phyloP scores from a whole-genome alignment of 2,888 invertebrate species.

The Hyalella azteca region DNA sequence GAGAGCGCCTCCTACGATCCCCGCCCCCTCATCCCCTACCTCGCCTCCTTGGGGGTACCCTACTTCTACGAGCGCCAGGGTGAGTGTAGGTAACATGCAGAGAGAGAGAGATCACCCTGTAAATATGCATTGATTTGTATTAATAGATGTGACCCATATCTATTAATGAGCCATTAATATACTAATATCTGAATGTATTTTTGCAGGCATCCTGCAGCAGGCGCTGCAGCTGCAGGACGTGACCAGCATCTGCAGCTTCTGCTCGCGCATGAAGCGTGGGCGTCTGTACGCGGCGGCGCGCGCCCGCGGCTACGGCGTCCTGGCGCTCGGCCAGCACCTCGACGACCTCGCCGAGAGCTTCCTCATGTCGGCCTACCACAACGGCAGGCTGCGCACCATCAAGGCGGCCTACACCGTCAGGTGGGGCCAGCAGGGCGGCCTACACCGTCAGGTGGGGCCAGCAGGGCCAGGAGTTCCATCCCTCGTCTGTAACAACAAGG shows the following conservation, averaged over 20 bases:
- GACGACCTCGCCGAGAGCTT: conserved; percentile 85
- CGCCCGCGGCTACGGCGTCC: conserved; percentile 80
- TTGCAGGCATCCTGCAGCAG: conserved; percentile 67
- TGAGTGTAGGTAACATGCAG: conserved; percentile 59
- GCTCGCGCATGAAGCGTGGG: conserved; percentile 74
- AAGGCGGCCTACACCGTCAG: conserved; percentile 78
- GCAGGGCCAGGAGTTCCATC: background rate
- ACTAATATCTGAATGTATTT: conserved; percentile 51
- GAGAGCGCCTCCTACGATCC: conserved; percentile 70
- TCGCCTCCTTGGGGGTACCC: conserved; percentile 74
- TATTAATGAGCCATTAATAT: background rate
- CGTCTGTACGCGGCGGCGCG: conserved; percentile 78
- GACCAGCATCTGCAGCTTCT: conserved; percentile 73
- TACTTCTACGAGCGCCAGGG: conserved; percentile 77
- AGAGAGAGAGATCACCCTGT: conserved; percentile 44
- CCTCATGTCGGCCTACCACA: conserved; percentile 79
- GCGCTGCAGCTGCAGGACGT: conserved; percentile 64
- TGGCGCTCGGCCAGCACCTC: conserved; percentile 85
- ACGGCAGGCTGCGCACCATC: conserved; percentile 78
- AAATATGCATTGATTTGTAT: conserved; percentile 18
- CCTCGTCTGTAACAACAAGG: too few species aligned
- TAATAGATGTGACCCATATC: background rate
- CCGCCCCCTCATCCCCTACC: conserved; percentile 74
- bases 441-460: too few species aligned
- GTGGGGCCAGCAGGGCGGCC: too few species aligned